Conservation (phyloP, 2,888 invertebrate genomes). For the Andrena minutula region DNA sequence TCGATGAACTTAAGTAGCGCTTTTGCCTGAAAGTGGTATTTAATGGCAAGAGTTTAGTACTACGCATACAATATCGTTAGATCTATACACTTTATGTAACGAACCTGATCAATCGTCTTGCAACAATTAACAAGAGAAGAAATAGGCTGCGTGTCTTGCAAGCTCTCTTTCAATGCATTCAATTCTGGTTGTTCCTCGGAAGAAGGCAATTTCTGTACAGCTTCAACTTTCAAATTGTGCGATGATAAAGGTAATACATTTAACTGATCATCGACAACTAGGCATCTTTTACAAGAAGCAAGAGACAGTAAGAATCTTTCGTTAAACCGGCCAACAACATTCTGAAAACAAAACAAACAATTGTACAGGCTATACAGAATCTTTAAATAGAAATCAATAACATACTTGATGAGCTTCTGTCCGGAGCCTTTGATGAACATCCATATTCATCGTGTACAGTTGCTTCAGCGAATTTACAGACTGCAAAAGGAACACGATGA, state of each 20-base stretch:
- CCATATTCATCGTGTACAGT: slow-evolving; percentile 98
- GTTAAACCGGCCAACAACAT: slow-evolving; percentile 97
- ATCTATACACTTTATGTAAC: not conserved
- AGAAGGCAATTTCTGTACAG: slow-evolving; percentile 87
- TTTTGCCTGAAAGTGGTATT: slow-evolving; percentile 87
- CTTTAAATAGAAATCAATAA: not conserved
- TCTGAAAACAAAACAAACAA: slow-evolving; percentile 77
- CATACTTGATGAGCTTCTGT: slow-evolving; percentile 94
- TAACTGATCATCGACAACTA: slow-evolving; percentile 97
- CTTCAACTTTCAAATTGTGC: slow-evolving; percentile 92
- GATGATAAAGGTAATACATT: slow-evolving; percentile 97
- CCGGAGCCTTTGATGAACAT: slow-evolving; percentile 97
- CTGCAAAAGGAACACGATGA: slow-evolving; percentile 95
- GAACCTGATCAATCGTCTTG: slow-evolving; percentile 95
- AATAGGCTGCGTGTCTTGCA: slow-evolving; percentile 96
- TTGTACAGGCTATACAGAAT: not conserved
- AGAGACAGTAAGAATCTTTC: slow-evolving; percentile 97
- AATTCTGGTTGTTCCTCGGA: slow-evolving; percentile 88
- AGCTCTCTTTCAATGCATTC: slow-evolving; percentile 91
- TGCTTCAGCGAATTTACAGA: slow-evolving; percentile 95
- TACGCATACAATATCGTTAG: not conserved
- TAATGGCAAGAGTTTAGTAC: not conserved
- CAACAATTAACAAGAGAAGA: slow-evolving; percentile 95
- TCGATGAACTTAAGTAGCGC: slow-evolving; percentile 97
- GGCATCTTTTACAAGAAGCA: slow-evolving; percentile 93